phyloP scores from a whole-genome alignment of 2,797 vertebrate species.

The Danio kyathit region DNA sequence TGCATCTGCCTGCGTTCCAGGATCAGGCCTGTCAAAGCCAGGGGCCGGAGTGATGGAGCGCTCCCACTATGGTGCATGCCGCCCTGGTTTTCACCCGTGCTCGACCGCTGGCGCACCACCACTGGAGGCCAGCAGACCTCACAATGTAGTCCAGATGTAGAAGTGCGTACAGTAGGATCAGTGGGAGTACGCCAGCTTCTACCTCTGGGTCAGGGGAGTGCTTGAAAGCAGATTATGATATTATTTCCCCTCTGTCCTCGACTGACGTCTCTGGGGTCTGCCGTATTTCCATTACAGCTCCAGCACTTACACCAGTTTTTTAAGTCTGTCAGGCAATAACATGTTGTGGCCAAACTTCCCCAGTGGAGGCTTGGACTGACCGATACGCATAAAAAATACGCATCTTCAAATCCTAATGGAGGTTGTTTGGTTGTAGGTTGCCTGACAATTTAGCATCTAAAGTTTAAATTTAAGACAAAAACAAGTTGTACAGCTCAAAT shows the following conservation, averaged over 20 bases:
- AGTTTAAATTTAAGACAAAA: neutral
- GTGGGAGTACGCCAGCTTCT: slow-evolving; percentile 65
- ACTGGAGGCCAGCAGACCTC: slow-evolving; percentile 71
- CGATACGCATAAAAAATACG: slow-evolving; percentile 69
- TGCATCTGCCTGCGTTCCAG: slow-evolving; percentile 75
- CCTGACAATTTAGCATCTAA: neutral
- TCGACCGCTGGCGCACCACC: slow-evolving; percentile 73
- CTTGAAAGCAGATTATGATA: slow-evolving; percentile 76
- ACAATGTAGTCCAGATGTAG: slow-evolving; percentile 82
- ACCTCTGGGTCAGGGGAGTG: slow-evolving; percentile 65
- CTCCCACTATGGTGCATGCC: slow-evolving; percentile 80
- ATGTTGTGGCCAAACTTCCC: slow-evolving; percentile 61
- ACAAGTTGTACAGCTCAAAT: too few species aligned
- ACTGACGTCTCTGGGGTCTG: slow-evolving; percentile 72
- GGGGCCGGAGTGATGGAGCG: slow-evolving; percentile 82
- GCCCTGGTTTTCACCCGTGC: slow-evolving; percentile 78
- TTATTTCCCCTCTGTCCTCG: slow-evolving; percentile 71
- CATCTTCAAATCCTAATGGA: slow-evolving; percentile 35
- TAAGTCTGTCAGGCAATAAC: slow-evolving; percentile 77
- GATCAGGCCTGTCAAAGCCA: slow-evolving; percentile 80
- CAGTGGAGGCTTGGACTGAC: slow-evolving; percentile 68
- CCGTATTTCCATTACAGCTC: slow-evolving; percentile 75
- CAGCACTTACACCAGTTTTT: slow-evolving; percentile 73
- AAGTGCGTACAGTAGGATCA: slow-evolving; percentile 58
- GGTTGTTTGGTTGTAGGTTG: neutral